Conservation (phyloP, 2,113 vertebrate genomes). For the Bubalus kerabau region DNA sequence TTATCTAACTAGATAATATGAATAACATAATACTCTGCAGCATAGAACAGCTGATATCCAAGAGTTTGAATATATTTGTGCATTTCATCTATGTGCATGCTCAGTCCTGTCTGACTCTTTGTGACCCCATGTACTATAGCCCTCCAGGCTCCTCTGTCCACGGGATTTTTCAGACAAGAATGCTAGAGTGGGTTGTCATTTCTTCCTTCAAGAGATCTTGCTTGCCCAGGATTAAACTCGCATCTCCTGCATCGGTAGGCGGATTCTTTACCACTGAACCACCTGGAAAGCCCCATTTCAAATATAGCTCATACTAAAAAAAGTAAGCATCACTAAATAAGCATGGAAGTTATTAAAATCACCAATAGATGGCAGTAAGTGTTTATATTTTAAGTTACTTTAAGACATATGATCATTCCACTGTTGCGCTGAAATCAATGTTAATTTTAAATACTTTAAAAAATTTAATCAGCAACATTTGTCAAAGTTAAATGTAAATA, state of each 20-base stretch:
- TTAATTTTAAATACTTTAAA: background rate
- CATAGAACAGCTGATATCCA: background rate
- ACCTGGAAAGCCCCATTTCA: background rate
- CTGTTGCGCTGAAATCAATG: background rate
- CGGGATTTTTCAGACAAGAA: background rate
- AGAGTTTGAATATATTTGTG: background rate
- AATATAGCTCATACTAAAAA: background rate
- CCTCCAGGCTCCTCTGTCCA: background rate
- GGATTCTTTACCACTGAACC: background rate
- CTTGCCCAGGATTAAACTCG: background rate
- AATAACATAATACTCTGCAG: background rate
- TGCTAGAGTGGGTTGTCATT: background rate
- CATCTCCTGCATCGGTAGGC: fast-evolving
- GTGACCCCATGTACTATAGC: background rate
- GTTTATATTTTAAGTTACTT: background rate
- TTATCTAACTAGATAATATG: background rate
- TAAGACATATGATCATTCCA: background rate
- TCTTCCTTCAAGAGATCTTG: background rate
- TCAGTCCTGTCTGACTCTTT: background rate
- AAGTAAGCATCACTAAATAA: background rate
- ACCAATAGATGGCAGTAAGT: conserved; percentile 43
- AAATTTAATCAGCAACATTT: background rate
- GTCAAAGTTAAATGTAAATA: background rate
- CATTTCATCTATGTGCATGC: background rate
- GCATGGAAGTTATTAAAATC: background rate